These are phyloP conservation scores for Crotalus horridus DNA, from an alignment of 2,113 vertebrate genomes.

Conservation along the genomic window DNA sequence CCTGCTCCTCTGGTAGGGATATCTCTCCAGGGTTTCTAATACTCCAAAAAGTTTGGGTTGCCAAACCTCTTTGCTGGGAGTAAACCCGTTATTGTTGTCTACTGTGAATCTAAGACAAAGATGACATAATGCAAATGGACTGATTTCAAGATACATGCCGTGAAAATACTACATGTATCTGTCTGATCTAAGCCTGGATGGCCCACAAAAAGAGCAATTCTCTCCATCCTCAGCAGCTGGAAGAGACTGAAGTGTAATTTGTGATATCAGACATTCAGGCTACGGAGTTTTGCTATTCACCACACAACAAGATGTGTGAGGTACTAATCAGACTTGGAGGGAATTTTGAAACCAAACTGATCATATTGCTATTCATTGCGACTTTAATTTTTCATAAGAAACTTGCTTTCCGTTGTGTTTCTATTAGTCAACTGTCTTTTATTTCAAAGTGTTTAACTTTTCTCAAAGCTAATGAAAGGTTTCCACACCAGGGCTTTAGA, in stretches of 20 bases:
- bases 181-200: neutral
- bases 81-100: neutral
- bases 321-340: conserved; percentile 28
- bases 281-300: neutral
- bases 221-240: neutral
- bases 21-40: neutral
- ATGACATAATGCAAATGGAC: conserved; percentile 29
- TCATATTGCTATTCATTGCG: conserved; percentile 38
- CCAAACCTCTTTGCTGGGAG: conserved; percentile 13
- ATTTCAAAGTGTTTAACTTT: conserved; percentile 44
- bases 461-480: conserved; percentile 28
- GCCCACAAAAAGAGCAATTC: neutral
- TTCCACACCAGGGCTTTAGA: conserved; percentile 5
- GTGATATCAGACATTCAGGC: neutral
- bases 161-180: neutral
- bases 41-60: neutral
- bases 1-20: neutral
- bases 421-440: conserved; percentile 35
- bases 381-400: conserved; percentile 36
- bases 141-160: conserved; percentile 8
- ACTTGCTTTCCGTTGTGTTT: neutral
- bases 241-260: neutral
- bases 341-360: conserved; percentile 4
- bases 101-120: neutral
- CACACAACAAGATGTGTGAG: neutral